These are phyloP conservation scores for Margaritifera margaritifera DNA, from an alignment of 2,888 invertebrate genomes.

Conservation along the genomic window DNA sequence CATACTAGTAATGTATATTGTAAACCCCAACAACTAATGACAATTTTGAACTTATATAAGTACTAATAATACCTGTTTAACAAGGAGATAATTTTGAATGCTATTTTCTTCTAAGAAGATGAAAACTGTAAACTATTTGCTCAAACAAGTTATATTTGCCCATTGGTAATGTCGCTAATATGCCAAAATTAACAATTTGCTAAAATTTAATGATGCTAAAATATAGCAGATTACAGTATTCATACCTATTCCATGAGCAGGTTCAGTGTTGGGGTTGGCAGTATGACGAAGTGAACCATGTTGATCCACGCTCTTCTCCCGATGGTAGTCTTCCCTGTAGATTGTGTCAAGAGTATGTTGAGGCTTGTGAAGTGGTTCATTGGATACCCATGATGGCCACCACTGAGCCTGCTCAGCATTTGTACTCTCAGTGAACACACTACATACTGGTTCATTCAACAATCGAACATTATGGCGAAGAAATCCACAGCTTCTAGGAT, in stretches of 20 bases:
- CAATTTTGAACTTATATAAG: too few species aligned
- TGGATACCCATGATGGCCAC: slow-evolving; percentile 62
- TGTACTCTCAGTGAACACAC: slow-evolving; percentile 58
- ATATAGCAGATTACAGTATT: background rate
- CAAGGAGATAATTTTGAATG: too few species aligned
- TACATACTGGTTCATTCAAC: slow-evolving; percentile 68
- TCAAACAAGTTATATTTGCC: too few species aligned
- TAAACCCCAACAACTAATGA: too few species aligned
- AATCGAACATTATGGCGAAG: slow-evolving; percentile 64
- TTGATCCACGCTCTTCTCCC: slow-evolving; percentile 27
- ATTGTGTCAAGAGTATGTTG: slow-evolving; percentile 60
- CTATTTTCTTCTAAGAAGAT: too few species aligned
- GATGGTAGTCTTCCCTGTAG: slow-evolving; percentile 57
- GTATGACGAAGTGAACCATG: slow-evolving; percentile 51
- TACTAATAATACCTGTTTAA: too few species aligned
- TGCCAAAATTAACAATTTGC: too few species aligned
- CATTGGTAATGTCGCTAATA: too few species aligned
- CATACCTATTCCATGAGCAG: slow-evolving; percentile 62
- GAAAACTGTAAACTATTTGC: too few species aligned
- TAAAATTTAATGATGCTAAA: background rate
- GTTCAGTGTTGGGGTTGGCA: slow-evolving; percentile 56
- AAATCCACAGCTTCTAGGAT: slow-evolving; percentile 62
- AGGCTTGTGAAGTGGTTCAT: slow-evolving; percentile 51
- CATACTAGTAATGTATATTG: too few species aligned
- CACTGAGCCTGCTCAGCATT: slow-evolving; percentile 54